Base-by-base conservation (phyloP, 2,797 vertebrate species). In the Nannoperca obscura region DNA sequence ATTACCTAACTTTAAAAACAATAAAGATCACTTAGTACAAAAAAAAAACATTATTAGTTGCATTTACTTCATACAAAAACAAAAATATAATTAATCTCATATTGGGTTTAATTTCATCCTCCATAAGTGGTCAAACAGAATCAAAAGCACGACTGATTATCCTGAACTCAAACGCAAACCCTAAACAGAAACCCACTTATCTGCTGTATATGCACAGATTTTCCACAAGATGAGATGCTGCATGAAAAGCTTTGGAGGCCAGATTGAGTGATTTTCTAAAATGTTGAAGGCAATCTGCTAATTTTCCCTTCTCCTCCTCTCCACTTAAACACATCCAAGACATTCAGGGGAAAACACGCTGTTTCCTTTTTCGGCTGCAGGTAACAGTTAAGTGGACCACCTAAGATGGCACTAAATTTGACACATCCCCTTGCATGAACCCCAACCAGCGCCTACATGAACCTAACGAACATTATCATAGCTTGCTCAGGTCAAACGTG, bases 71-170 rank as follows among this genome's bases (percentile, higher is more conserved):
- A 75, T 20, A 64, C 3, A 75, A 74, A 76, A 47, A 44, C 20
- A 67, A 4, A 44, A 30, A 62, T 5, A 7, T 2, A 32, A 67
- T 70, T 60, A 1, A 61, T 76, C 38, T 79, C 34, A 58, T 68
- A 61, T 32, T 57, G 32, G 47, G 12, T 22, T 69, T 47, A 5
- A 85, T 73, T 72, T 68, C 0, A 74, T 76, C 74, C 52, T 73
- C 68, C 42, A 65, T 53, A 74, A 87, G 75, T 87, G 74, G 83
- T 86, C 60, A 88, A 81, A 79, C 9, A 40, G 10, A 59, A 67
- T 55, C 17, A 67, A 68, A 70, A 77, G 19, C 49, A 50, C 6
- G 47, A 65, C 2, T 38, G 14, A 66, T 46, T 59, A 50, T 70
- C 49, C 4, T 76, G 15, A 63, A 58, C 4, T 44, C 7, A 53